Base-by-base conservation (phyloP, 2,113 vertebrate species). In the Eulacestoma nigropectus region DNA sequence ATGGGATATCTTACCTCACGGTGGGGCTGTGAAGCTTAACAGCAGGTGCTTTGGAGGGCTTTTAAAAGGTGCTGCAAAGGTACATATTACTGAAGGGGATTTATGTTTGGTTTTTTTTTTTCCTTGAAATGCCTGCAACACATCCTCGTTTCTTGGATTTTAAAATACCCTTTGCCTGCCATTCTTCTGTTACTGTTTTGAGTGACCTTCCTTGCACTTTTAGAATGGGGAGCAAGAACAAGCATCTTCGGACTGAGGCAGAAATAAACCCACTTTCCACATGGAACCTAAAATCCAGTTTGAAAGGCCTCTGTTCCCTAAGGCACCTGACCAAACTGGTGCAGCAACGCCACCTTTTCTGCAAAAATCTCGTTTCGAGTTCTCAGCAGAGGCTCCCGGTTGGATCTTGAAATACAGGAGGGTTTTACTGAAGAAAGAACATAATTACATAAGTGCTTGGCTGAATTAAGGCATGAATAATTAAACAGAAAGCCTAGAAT, bases 31-130 rank as follows among this genome's bases (percentile, higher is more conserved):
- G 87, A 81, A 88, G 95, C 68, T 90, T 16, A 23, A 29, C 82
- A 76, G 60, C 7, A 42, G 57, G 42, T 93, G 91, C 90, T 93
- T 86, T 67, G 3, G 69, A 92, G 73, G 83, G 37, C 78, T 91
- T 91, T 78, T 77, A 49, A 93, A 96, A 95, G 95, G 93, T 96
- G 96, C 95, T 96, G 95, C 89, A 93, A 83, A 94, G 88, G 96
- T 96, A 92, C 93, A 50, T 90, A 69, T 92, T 93, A 90, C 92
- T 93, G 96, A 96, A 90, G 75, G 90, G 95, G 85, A 92, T 91
- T 86, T 85, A 37, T 59, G 62, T 39, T 39, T 39, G 33, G 18
- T n/a, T 47, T 29, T 62, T 11, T 56, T 50, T 64, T 83, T 81
- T 17, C 13, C 80, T 92, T 88, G 35, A 84, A 64, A 93, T 89